Conservation (phyloP, 2,888 invertebrate genomes). For the Sphinx pinastri region DNA sequence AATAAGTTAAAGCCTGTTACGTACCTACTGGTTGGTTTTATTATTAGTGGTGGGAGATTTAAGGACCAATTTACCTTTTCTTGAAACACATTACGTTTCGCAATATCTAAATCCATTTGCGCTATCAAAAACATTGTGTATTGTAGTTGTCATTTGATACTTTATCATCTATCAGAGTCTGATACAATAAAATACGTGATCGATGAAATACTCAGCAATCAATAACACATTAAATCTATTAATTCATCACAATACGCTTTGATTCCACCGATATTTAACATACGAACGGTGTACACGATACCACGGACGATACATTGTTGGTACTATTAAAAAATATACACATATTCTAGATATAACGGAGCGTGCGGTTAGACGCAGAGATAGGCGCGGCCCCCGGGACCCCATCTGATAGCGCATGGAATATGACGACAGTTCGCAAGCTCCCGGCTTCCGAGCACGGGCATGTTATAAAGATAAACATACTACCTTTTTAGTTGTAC, state of each 20-base stretch:
- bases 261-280: neutral
- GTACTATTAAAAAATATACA: conserved; percentile 41
- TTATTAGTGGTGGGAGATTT: neutral
- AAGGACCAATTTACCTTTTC: neutral
- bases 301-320: neutral
- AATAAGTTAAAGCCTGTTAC: conserved; percentile 26
- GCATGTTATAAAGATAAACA: conserved; percentile 51
- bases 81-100: neutral
- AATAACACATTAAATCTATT: neutral
- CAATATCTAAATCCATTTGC: neutral
- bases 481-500: conserved; percentile 34
- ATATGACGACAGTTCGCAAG: conserved; percentile 77
- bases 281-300: neutral
- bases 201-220: neutral
- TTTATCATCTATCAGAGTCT: too few species aligned
- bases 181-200: too few species aligned
- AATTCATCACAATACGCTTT: neutral
- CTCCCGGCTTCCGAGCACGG: conserved; percentile 50
- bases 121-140: neutral
- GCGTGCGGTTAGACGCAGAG: conserved; percentile 46
- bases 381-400: conserved; percentile 55
- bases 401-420: conserved; percentile 71
- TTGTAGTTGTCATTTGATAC: too few species aligned
- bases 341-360: conserved; percentile 41
- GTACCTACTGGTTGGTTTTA: conserved; percentile 1